These are phyloP conservation scores for Jaculus jaculus DNA, from an alignment of 2,113 vertebrate genomes.

Conservation along the genomic window DNA sequence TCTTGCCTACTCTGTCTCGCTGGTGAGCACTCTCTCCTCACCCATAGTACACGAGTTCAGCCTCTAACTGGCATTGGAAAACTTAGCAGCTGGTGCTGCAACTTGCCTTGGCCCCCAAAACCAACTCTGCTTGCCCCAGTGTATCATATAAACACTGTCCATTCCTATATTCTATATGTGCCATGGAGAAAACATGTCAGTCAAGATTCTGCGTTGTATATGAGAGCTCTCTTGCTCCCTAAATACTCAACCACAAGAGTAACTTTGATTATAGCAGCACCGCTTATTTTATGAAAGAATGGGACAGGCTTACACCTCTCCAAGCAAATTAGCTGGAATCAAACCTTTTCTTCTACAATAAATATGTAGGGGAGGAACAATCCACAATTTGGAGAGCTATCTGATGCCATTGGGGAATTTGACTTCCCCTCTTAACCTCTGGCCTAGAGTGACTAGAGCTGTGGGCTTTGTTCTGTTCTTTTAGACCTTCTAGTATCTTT, in stretches of 20 bases:
- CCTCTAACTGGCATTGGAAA: neutral
- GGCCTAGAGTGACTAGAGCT: neutral
- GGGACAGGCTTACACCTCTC: neutral
- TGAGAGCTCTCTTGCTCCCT: neutral
- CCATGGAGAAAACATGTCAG: neutral
- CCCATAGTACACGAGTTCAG: neutral
- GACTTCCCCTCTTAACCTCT: constrained; percentile 7
- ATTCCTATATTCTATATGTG: neutral
- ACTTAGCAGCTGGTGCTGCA: accelerated
- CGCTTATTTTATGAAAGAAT: neutral
- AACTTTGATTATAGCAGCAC: neutral
- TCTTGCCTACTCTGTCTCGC: neutral
- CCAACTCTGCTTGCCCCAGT: neutral
- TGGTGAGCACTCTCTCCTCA: neutral
- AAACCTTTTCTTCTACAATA: neutral
- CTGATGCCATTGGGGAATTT: neutral
- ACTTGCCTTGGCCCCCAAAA: neutral
- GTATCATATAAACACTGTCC: neutral
- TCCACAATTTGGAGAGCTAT: neutral
- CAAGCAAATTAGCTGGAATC: neutral
- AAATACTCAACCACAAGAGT: constrained; percentile 11
- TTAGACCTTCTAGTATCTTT: neutral
- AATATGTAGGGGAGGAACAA: neutral
- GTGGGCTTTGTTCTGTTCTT: neutral
- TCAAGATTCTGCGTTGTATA: neutral